These are phyloP conservation scores for Paraescarpia echinospica DNA, from an alignment of 1,140 invertebrate species.

Conservation along the genomic window DNA sequence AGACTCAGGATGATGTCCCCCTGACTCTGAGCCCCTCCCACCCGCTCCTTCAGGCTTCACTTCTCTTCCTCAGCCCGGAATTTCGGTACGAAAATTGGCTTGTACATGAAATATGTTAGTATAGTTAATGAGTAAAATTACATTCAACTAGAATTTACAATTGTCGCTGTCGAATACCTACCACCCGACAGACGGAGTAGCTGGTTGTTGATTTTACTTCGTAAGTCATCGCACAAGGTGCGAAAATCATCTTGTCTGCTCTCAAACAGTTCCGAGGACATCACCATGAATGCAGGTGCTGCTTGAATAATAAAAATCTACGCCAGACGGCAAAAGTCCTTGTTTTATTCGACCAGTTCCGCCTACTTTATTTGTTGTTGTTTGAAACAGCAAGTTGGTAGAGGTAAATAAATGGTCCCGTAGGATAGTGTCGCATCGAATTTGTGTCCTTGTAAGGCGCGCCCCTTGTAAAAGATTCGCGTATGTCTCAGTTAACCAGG, in stretches of 20 bases:
- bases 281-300: constrained; percentile 27
- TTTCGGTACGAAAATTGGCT: too few relatives aligned
- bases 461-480: too few relatives aligned
- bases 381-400: neutral
- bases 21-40: too few relatives aligned
- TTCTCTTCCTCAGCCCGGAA: too few relatives aligned
- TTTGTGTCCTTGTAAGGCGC: neutral
- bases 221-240: constrained; percentile 48
- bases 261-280: constrained; percentile 63
- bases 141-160: neutral
- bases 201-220: constrained; percentile 47
- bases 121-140: too few relatives aligned
- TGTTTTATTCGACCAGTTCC: neutral
- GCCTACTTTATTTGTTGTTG: neutral
- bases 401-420: neutral
- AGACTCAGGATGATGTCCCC: too few relatives aligned
- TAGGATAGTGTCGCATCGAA: neutral
- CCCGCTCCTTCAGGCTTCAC: too few relatives aligned
- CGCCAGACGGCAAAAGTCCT: neutral
- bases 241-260: constrained; percentile 59
- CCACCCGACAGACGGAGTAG: constrained; percentile 45
- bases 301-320: neutral
- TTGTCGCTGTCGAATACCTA: constrained; percentile 24
- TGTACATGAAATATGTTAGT: too few relatives aligned
- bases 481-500: too few relatives aligned